Conservation (phyloP, 2,113 vertebrate genomes). For the Capricornis sumatraensis region DNA sequence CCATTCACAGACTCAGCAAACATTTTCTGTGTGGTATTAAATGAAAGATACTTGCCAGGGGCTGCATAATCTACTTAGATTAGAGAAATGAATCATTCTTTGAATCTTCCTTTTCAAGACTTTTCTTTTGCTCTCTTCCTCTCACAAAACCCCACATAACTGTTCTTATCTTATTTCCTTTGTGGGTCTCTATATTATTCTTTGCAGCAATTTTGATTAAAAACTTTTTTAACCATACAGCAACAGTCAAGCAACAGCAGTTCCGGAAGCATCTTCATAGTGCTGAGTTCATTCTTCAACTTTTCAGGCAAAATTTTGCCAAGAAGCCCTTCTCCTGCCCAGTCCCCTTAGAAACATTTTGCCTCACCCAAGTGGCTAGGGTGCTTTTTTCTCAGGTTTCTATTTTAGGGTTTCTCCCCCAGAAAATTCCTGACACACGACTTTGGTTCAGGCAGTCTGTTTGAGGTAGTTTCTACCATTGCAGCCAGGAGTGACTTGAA, state of each 20-base stretch:
- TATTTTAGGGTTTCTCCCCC: neutral
- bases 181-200: conserved; percentile 18
- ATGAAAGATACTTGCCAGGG: neutral
- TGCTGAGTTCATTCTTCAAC: neutral
- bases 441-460: neutral
- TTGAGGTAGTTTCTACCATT: neutral
- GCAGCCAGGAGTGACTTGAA: neutral
- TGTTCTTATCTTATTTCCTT: conserved; percentile 66
- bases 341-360: neutral
- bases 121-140: conserved; percentile 36
- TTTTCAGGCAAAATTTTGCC: neutral
- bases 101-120: conserved; percentile 22
- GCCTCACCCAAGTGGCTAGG: neutral
- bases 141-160: conserved; percentile 8
- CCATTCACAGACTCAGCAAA: neutral
- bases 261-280: neutral
- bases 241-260: neutral
- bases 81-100: conserved; percentile 39
- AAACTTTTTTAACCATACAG: neutral
- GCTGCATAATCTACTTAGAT: neutral
- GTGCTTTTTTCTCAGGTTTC: neutral
- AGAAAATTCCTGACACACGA: neutral
- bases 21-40: neutral
- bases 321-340: neutral
- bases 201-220: neutral